Percentiles rank a stretch among this genome's conserved stretches.
Evolutionary conservation across 2,888 invertebrate genomes (phyloP).

Genomic region (Scrobipalpa costella): DNA sequence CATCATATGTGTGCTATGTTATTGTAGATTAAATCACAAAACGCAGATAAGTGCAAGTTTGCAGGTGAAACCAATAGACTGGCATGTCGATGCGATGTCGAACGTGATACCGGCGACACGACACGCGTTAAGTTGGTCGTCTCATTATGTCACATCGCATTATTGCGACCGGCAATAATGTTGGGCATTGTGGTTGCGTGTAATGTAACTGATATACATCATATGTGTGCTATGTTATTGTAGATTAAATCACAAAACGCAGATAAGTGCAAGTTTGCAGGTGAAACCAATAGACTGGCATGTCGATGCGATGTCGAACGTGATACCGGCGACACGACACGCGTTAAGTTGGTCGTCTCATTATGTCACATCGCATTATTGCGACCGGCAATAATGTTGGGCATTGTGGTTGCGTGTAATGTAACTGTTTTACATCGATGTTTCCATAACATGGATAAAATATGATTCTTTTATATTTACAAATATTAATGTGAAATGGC

Average conservation of each 20-base stretch:
- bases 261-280: neutral
- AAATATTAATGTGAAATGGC: no score
- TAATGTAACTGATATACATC: neutral
- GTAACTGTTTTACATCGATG: neutral
- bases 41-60: neutral
- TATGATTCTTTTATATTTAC: no score
- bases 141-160: conserved; percentile 2
- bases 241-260: no score
- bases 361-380: neutral
- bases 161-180: neutral
- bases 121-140: neutral
- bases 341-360: neutral
- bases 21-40: no score
- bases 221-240: neutral
- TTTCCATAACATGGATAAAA: no score
- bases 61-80: no score
- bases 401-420: neutral
- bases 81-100: neutral
- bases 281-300: neutral
- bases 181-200: neutral
- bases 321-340: neutral
- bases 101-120: neutral
- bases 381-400: neutral
- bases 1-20: neutral
- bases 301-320: neutral